Evolutionary conservation across 2,797 vertebrate species (phyloP), one percentile per base, ranked within the genome.

Genomic region (Pseudochirops corinnae): DNA sequence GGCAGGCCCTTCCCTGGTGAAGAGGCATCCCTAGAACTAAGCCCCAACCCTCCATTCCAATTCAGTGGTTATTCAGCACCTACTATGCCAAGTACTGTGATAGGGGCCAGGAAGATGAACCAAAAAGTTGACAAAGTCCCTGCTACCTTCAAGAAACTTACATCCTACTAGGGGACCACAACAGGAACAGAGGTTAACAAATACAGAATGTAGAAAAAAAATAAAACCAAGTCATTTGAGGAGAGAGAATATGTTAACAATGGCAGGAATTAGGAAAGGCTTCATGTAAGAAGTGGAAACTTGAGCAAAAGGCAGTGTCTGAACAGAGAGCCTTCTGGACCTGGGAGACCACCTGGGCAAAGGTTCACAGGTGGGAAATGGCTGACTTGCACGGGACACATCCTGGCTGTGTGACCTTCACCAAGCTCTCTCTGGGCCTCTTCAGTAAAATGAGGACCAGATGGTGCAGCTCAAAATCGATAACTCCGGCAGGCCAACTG

Each of bases 341-440:
- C 0, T 0, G 87, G 60, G 55, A 29, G 29, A 50, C 24, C 33
- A 0, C 5, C n/a, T 39, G n/a, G 5, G n/a, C 1, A 74, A 74
- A 74, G 18, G 67, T 24, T 74, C n/a, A 21, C 33, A 74, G n/a
- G 67, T n/a, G n/a, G 33, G 67, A 0, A 62, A 62, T 1, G 7
- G 33, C 33, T 67, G 33, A 16, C n/a, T 39, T 21, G n/a, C 16
- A 39, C 0, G 13, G 14, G 18, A 62, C 18, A 21, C n/a, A 3
- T 21, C 18, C 33, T n/a, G n/a, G 18, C 16, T 74, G 67, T 24
- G n/a, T 39, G 67, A 74, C 16, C 67, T n/a, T 18, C 33, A 16
- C 13, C 33, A 67, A 6, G 62, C 13, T 67, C 60, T 74, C 31
- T 74, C 62, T 39, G 5, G n/a, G 2, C 67, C n/a, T 74, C 31